Percentiles rank a stretch among this genome's conserved stretches.
Evolutionary conservation across 2,888 invertebrate species (phyloP).

Genomic region (Agriopis aurantiaria): DNA sequence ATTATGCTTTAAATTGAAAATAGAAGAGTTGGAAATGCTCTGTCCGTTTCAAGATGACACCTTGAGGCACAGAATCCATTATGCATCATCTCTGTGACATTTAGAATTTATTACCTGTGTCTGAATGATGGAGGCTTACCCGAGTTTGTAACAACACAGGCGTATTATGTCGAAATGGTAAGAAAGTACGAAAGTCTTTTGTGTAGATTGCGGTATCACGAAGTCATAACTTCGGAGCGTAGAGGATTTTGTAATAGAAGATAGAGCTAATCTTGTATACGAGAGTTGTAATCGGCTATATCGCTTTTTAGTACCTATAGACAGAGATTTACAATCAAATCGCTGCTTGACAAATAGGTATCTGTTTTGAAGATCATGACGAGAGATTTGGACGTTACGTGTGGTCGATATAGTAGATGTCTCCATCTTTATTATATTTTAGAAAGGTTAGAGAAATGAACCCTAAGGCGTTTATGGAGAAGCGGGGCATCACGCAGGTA

Average conservation of each 20-base stretch:
- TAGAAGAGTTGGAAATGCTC: slow-evolving; percentile 47
- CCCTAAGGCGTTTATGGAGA: too few species aligned
- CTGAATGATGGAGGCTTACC: slow-evolving; percentile 69
- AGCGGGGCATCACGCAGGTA: too few species aligned
- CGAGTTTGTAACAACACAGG: slow-evolving; percentile 56
- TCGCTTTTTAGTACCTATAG: slow-evolving; percentile 9
- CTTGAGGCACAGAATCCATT: slow-evolving; percentile 72
- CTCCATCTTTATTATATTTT: neutral
- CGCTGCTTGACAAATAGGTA: slow-evolving; percentile 8
- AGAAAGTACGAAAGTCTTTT: slow-evolving; percentile 39
- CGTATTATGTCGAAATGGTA: slow-evolving; percentile 56
- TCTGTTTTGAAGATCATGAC: slow-evolving; percentile 1
- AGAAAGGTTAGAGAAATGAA: too few species aligned
- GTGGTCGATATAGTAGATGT: neutral
- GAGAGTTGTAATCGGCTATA: slow-evolving; percentile 16
- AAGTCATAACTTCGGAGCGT: slow-evolving; percentile 35
- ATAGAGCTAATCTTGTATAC: slow-evolving; percentile 15
- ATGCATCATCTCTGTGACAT: slow-evolving; percentile 80
- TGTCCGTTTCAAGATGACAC: slow-evolving; percentile 56
- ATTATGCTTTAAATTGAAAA: slow-evolving; percentile 44
- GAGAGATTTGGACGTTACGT: slow-evolving; percentile 5
- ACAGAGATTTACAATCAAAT: slow-evolving; percentile 8
- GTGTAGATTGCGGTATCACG: slow-evolving; percentile 42
- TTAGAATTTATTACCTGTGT: slow-evolving; percentile 79
- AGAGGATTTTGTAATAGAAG: slow-evolving; percentile 27